These are phyloP conservation scores for Myotis vivesi DNA, from an alignment of 2,797 vertebrate species.

Conservation along the genomic window DNA sequence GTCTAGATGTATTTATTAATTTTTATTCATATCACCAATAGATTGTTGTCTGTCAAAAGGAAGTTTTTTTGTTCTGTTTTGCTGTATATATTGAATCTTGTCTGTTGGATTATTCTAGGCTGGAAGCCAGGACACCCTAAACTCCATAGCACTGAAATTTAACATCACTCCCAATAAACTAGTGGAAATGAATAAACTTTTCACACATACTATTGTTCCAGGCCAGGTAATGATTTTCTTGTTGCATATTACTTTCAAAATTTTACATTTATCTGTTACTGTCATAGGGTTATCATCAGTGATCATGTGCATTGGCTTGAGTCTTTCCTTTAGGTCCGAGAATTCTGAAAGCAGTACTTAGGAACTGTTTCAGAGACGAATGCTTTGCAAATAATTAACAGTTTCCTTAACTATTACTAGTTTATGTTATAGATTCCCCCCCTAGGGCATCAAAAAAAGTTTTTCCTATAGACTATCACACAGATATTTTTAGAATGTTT, in stretches of 20 bases:
- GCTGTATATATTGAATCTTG: slow-evolving; percentile 18
- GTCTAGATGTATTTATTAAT: background rate
- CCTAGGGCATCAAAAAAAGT: background rate
- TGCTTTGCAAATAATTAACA: background rate
- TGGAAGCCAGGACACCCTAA: slow-evolving; percentile 94
- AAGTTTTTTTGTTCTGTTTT: background rate
- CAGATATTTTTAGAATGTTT: background rate
- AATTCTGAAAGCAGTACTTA: background rate
- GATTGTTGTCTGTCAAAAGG: background rate
- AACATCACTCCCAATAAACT: slow-evolving; percentile 98
- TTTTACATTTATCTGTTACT: background rate
- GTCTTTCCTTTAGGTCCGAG: background rate
- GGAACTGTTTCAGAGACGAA: background rate
- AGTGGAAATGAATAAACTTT: slow-evolving; percentile 97
- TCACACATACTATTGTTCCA: slow-evolving; percentile 93
- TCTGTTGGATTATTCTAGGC: slow-evolving; percentile 73
- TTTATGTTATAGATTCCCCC: background rate
- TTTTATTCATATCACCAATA: background rate
- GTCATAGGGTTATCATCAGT: background rate
- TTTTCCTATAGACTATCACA: background rate
- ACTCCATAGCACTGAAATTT: slow-evolving; percentile 95
- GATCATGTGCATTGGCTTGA: background rate
- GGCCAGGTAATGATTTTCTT: slow-evolving; percentile 90
- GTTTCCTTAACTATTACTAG: background rate
- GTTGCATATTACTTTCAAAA: background rate